Evolutionary conservation across 2,888 invertebrate species (phyloP).

Genomic region (Apodemia hepburni): DNA sequence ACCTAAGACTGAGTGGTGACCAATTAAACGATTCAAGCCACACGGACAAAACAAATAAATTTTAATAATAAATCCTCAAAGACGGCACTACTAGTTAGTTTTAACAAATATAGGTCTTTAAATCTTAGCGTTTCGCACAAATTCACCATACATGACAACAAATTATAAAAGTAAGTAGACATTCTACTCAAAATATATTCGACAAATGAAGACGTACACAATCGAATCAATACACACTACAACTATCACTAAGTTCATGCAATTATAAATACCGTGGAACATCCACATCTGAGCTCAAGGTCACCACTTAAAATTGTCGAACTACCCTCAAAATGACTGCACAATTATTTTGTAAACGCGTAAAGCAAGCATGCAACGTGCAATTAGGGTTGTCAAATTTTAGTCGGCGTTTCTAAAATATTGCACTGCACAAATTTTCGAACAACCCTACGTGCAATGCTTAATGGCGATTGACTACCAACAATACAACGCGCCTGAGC

Average conservation of each 20-base stretch:
- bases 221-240: constrained; percentile 32
- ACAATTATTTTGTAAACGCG: constrained; percentile 34
- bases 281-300: constrained; percentile 18
- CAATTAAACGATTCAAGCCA: constrained; percentile 10
- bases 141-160: constrained; percentile 17
- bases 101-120: constrained; percentile 16
- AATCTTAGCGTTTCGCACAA: neutral
- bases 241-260: constrained; percentile 55
- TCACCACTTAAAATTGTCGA: constrained; percentile 13
- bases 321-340: constrained; percentile 14
- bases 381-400: neutral
- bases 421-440: constrained; percentile 16
- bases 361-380: constrained; percentile 49
- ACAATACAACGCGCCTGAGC: neutral
- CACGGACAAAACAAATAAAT: constrained; percentile 16
- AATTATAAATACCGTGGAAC: constrained; percentile 36
- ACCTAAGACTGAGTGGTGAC: constrained; percentile 5
- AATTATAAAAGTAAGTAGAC: constrained; percentile 21
- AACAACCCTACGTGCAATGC: constrained; percentile 24
- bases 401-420: neutral
- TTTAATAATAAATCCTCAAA: constrained; percentile 15
- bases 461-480: constrained; percentile 9
- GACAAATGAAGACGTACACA: constrained; percentile 33
- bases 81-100: constrained; percentile 13
- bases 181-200: constrained; percentile 32